Evolutionary conservation across 2,113 vertebrate species (phyloP), one percentile per base, ranked within the genome.

Genomic region (Acinonyx jubatus): DNA sequence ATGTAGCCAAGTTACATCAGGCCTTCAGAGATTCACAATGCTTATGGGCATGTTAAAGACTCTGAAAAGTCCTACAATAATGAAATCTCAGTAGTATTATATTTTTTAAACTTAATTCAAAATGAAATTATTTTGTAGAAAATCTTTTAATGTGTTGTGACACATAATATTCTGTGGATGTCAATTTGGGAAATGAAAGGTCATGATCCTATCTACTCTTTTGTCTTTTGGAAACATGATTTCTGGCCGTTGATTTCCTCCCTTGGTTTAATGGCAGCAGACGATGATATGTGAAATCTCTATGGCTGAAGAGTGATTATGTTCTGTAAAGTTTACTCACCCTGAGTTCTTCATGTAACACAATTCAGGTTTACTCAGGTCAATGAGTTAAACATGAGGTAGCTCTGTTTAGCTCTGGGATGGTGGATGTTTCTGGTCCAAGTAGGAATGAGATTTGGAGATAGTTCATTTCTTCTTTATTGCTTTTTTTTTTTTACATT

Each of bases 91-190:
- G 16, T 27, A 63, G 92, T 97, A 8, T 76, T 6, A 61, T 73
- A 45, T 66, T 95, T 91, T 68, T 88, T 45, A 61, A 79, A 57
- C 38, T 84, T 85, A 94, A 55, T 96, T 84, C 45, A 95, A 89
- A 96, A 93, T 57, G 78, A 82, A 94, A 81, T 36, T 5, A 45
- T n/a, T 90, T 68, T 91, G 15, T 66, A 18, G 45, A 89, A 66
- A 91, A 74, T 1, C 0, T 92, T 76, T 96, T 81, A 85, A 71
- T 96, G 23, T 16, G 7, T 78, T 87, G 27, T 73, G 14, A 9
- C 48, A 86, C 7, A 55, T 85, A 63, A 69, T 88, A 65, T 76
- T 91, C 50, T 68, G 6, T 94, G 66, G 36, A 25, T 68, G 31
- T 84, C 45, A 68, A 0, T 87, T 90, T 95, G 69, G 82, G 19